Evolutionary conservation across 2,797 vertebrate genomes (phyloP), one percentile per base, ranked within the genome.

Genomic region (Varecia variegata): DNA sequence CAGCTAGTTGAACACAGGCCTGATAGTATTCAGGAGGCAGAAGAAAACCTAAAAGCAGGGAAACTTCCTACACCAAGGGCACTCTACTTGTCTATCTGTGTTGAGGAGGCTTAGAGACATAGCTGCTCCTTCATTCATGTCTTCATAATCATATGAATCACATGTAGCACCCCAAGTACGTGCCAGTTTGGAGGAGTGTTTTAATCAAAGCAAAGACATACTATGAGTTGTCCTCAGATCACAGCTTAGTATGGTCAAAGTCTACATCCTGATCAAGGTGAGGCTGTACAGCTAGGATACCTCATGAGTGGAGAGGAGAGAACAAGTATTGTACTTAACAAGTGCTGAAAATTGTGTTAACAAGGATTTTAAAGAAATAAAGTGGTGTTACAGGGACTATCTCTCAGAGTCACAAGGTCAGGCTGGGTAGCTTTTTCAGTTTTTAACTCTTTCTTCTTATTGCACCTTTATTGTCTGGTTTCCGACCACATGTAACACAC

Each of bases 41-140:
- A 74, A 60, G 58, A 47, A 68, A 77, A 80, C 56, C n/a, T 38
- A 0, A 30, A 77, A 15, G 60, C 73, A 43, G 23, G 30, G 70
- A 23, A 0, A 1, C 17, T 47, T 18, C 1, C 2, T 2, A 25
- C 9, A 38, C 21, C 21, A 5, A 35, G 25, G 40, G 30, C 6
- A 4, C 3, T 38, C 30, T 14, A 25, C 40, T 40, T 40, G 35
- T 47, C 71, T 15, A 1, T 62, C 11, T 67, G 30, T 15, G 1
- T 7, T 32, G 21, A 43, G 47, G 54, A 80, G 71, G 40, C 25
- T 30, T 54, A 25, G 68, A 71, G 82, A 60, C 60, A 14, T 2
- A 67, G 52, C 38, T 27, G 10, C 54, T 17, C 20, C 68, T 50
- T 71, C 40, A 4, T 73, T 82, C 18, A 3, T 14, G 2, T 58